Conservation (phyloP, 2,888 invertebrate genomes). For the Pasiphila rectangulata region DNA sequence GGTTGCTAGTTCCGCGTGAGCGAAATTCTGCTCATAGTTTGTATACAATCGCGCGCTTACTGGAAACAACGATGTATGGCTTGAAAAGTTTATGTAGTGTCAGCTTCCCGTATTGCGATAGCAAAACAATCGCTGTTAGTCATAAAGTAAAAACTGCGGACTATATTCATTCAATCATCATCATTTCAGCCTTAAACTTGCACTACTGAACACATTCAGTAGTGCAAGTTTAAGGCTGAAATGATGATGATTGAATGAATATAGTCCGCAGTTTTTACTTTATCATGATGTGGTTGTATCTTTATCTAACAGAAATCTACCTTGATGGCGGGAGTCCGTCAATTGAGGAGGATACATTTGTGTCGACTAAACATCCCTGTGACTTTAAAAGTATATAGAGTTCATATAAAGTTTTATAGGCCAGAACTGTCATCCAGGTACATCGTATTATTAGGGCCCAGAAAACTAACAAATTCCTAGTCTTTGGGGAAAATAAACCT, state of each 20-base stretch:
- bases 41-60: conserved; percentile 18
- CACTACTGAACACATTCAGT: no score
- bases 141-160: neutral
- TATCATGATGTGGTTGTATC: neutral
- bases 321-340: no score
- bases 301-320: no score
- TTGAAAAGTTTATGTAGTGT: conserved; percentile 16
- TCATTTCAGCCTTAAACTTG: no score
- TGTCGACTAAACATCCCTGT: no score
- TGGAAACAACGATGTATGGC: conserved; percentile 19
- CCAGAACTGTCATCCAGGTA: neutral
- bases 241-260: no score
- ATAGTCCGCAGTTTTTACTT: neutral
- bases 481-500: neutral
- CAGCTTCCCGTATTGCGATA: conserved; percentile 1
- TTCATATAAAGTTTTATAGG: neutral
- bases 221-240: no score
- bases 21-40: conserved; percentile 48
- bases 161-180: no score
- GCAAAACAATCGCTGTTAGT: neutral
- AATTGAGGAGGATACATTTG: no score
- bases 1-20: conserved; percentile 41
- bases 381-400: neutral
- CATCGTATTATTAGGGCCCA: neutral
- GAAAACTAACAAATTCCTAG: neutral